These are phyloP conservation scores for Noctua pronuba DNA, from an alignment of 2,888 invertebrate species.

Conservation along the genomic window DNA sequence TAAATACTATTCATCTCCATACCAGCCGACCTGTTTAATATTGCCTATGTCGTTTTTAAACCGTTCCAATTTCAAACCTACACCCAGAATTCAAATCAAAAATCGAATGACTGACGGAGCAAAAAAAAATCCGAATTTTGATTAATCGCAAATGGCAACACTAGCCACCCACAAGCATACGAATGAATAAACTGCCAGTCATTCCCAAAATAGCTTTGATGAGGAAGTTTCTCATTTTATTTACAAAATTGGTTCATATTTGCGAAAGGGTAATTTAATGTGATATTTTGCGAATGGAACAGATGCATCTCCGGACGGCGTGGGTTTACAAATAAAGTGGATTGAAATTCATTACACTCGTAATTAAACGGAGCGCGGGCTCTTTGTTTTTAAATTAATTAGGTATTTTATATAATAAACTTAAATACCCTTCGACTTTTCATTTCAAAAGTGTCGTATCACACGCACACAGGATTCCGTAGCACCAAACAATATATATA, in stretches of 20 bases:
- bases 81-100: not conserved
- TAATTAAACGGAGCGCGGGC: not conserved
- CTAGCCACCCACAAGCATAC: not conserved
- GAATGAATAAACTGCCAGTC: not conserved
- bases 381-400: not conserved
- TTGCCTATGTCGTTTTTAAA: not conserved
- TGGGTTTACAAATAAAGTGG: conserved; percentile 26
- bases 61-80: not conserved
- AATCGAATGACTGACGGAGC: not conserved
- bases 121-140: not conserved
- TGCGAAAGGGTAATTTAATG: not conserved
- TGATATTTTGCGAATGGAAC: not conserved
- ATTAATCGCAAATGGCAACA: not conserved
- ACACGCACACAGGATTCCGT: no score
- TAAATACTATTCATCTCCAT: no score
- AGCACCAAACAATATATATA: no score
- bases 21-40: no score
- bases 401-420: not conserved
- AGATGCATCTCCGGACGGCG: conserved; percentile 25
- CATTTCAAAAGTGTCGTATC: no score
- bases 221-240: not conserved
- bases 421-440: not conserved
- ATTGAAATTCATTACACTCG: conserved; percentile 7
- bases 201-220: not conserved
- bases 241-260: not conserved